A percentile compares a stretch with the other conserved stretches of the same genome.
Conservation (phyloP, 2,113 vertebrate species). For the Myiozetetes cayanensis region DNA sequence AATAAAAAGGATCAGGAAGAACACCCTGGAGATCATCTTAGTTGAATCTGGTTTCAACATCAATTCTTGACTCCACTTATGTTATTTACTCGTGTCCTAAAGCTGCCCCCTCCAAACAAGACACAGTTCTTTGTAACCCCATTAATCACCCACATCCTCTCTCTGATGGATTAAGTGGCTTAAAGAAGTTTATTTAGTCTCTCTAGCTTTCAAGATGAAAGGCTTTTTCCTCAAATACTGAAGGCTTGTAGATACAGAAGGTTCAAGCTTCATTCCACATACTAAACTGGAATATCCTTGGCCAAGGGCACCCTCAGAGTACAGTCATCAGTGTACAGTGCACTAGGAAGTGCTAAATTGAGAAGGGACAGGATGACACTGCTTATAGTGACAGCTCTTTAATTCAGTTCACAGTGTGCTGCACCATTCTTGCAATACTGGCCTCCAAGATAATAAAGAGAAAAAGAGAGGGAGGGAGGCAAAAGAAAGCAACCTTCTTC, state of each 20-base stretch:
- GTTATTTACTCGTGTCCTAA: constrained; percentile 2
- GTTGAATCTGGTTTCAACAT: constrained; percentile 32
- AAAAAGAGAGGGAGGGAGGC: neutral
- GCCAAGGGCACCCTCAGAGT: neutral
- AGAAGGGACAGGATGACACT: neutral
- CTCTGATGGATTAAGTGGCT: constrained; percentile 27
- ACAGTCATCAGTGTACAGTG: neutral
- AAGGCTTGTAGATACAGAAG: neutral
- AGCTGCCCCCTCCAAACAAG: neutral
- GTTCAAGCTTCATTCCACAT: neutral
- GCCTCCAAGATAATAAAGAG: neutral
- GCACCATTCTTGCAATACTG: neutral
- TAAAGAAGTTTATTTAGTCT: constrained; percentile 24
- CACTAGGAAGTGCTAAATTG: neutral
- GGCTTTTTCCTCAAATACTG: neutral
- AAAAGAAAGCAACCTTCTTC: neutral
- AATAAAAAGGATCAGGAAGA: constrained; percentile 35
- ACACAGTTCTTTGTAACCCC: neutral
- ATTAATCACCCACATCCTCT: neutral
- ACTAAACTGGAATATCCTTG: neutral
- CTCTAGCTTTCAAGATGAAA: constrained; percentile 17
- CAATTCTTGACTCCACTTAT: neutral
- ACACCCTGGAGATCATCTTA: neutral
- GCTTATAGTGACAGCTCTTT: neutral
- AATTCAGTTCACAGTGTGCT: neutral